Evolutionary conservation across 2,113 vertebrate species (phyloP).

Genomic region (Myodes glareolus): DNA sequence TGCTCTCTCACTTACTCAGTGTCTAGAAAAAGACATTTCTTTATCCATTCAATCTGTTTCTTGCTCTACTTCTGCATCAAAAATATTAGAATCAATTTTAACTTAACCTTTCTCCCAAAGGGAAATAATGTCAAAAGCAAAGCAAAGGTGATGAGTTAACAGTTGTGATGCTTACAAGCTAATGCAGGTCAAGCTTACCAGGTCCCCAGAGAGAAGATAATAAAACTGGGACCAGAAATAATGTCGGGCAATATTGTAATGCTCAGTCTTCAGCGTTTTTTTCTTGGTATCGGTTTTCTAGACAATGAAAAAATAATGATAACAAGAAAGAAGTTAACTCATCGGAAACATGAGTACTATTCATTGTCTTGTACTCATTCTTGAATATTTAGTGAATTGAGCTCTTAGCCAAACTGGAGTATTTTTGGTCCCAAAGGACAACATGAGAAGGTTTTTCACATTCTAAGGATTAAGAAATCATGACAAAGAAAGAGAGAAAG

Average conservation of each 20-base stretch:
- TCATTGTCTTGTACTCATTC: conserved; percentile 7
- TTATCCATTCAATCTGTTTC: background rate
- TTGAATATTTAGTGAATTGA: conserved; percentile 51
- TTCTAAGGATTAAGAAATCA: background rate
- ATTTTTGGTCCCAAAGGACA: background rate
- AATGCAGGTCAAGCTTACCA: conserved; percentile 35
- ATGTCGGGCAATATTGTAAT: background rate
- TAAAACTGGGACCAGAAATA: background rate
- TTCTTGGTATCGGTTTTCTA: background rate
- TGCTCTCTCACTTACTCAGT: background rate
- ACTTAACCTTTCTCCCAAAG: conserved; percentile 29
- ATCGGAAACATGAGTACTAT: background rate
- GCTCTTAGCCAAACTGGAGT: conserved; percentile 19
- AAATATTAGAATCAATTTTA: conserved; percentile 27
- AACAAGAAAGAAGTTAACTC: conserved; percentile 43
- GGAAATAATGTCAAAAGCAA: conserved; percentile 7
- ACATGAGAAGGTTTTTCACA: background rate
- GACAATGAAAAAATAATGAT: conserved; percentile 8
- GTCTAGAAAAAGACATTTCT: background rate
- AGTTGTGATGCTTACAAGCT: background rate
- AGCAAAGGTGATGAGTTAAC: conserved; percentile 14
- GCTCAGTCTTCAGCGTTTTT: background rate
- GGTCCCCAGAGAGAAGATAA: background rate
- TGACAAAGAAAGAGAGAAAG: background rate
- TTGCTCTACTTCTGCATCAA: conserved; percentile 32